A percentile compares a stretch with the other conserved stretches of the same genome.
phyloP scores from a whole-genome alignment of 2,797 vertebrate genomes.

The Mycteria americana region DNA sequence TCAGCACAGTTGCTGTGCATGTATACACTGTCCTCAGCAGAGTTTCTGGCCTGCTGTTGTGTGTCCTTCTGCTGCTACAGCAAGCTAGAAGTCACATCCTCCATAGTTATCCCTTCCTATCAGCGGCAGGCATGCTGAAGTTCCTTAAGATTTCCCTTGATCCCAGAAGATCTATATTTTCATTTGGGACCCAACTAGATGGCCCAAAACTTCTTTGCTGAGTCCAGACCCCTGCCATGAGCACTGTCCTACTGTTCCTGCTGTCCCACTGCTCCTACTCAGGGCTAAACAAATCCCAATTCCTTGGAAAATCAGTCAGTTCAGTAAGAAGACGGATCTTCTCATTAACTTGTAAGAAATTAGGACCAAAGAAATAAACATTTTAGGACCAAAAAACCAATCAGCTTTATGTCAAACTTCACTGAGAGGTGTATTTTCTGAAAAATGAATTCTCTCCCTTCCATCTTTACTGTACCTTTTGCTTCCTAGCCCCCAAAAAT shows the following conservation, averaged over 20 bases:
- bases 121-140: not conserved
- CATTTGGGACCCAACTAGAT: not conserved
- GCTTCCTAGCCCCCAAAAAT: not conserved
- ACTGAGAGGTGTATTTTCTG: not conserved
- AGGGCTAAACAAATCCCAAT: not conserved
- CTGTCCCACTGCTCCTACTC: not conserved
- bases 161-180: not conserved
- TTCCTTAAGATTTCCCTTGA: not conserved
- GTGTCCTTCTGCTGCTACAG: not conserved
- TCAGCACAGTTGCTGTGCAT: rapidly evolving
- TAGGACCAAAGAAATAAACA: not conserved
- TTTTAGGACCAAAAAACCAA: not conserved
- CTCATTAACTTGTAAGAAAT: not conserved
- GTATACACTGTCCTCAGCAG: not conserved
- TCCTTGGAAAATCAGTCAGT: not conserved
- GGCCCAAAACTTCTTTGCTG: not conserved
- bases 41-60: not conserved
- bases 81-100: not conserved
- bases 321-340: not conserved
- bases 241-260: no score
- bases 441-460: not conserved
- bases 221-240: not conserved
- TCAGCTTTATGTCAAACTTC: not conserved
- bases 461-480: not conserved
- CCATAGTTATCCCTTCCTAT: not conserved